These are phyloP conservation scores for Desmophyllum pertusum DNA, from an alignment of 92 coral and sea anemone species.

Conservation along the genomic window DNA sequence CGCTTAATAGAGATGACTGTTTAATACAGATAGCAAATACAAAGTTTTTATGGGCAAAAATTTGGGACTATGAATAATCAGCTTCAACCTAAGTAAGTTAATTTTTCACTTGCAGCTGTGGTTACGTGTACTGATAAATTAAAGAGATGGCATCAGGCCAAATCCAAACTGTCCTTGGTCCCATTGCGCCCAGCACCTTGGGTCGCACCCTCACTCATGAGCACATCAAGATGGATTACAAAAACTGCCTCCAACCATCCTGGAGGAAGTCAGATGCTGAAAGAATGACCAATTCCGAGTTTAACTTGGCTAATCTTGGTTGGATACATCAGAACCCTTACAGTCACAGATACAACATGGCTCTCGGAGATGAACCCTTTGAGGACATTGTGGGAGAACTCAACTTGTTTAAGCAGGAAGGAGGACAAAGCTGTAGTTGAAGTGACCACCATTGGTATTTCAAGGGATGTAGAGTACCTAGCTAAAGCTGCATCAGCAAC, in stretches of 20 bases:
- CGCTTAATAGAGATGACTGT: too few species aligned
- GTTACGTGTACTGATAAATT: background rate
- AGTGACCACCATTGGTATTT: conserved; percentile 77
- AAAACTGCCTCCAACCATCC: conserved; percentile 63
- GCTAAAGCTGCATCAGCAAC: conserved; percentile 73
- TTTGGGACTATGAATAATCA: too few species aligned
- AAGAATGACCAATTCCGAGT: conserved; percentile 51
- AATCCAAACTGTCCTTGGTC: conserved; percentile 92
- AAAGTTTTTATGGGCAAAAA: too few species aligned
- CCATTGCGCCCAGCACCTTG: conserved; percentile 69
- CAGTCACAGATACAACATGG: conserved; percentile 72
- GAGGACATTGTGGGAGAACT: conserved; percentile 86
- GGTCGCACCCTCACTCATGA: conserved; percentile 95
- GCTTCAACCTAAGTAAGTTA: background rate
- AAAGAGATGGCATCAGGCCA: conserved; percentile 73
- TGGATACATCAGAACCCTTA: conserved; percentile 91
- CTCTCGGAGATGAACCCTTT: conserved; percentile 78
- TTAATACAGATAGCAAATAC: too few species aligned
- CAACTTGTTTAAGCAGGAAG: conserved; percentile 84
- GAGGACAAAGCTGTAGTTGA: conserved; percentile 91
- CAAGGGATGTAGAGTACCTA: conserved; percentile 74
- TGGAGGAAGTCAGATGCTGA: conserved; percentile 63
- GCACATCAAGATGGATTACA: conserved; percentile 82
- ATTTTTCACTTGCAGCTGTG: background rate
- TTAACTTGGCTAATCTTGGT: conserved; percentile 71